Evolutionary conservation across 1,140 invertebrate genomes (phyloP), one percentile per base, ranked within the genome.

Genomic region (Leptinotarsa defecta): DNA sequence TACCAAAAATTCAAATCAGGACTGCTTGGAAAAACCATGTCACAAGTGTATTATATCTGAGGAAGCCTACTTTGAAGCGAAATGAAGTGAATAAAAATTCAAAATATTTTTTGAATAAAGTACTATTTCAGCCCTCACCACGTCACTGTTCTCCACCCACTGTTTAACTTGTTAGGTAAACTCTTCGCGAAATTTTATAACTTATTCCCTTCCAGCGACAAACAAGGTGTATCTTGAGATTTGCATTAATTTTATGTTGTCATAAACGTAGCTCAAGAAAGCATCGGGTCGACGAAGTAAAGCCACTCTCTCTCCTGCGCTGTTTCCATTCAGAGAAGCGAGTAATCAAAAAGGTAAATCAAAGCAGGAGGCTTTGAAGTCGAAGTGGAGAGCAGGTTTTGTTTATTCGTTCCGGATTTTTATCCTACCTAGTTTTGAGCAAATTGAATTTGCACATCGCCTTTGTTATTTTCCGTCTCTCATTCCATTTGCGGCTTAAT

Each of bases 161-260:
- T 77, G 76, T 79, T 79, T 76, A 73, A 77, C 74, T 77, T 77
- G 79, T 63, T 79, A 79, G 79, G 81, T 81, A 82, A 82, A 82
- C 81, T 78, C 69, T 71, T 75, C 34, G 73, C 74, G 70, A 74
- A 80, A 79, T 83, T 80, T 83, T 83, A 83, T 81, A 80, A 81
- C 81, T 83, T 81, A 80, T 81, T 83, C 79, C 69, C 64, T 68
- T 24, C 68, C 48, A 74, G 74, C 76, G 76, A 76, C 80, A 81
- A 81, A 81, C 80, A 82, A 83, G 82, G 82, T 83, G 82, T 82
- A 83, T 82, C 79, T 79, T 74, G 77, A 80, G 78, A 82, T 83
- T 83, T 83, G 80, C 81, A 82, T 83, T 83, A 83, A 83, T 83
- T 83, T 82, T 81, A 80, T 79, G 77, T 75, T 74, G 70, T 82